Evolutionary conservation across 1,140 invertebrate genomes (phyloP).

Genomic region (Cheumatopsyche charites): DNA sequence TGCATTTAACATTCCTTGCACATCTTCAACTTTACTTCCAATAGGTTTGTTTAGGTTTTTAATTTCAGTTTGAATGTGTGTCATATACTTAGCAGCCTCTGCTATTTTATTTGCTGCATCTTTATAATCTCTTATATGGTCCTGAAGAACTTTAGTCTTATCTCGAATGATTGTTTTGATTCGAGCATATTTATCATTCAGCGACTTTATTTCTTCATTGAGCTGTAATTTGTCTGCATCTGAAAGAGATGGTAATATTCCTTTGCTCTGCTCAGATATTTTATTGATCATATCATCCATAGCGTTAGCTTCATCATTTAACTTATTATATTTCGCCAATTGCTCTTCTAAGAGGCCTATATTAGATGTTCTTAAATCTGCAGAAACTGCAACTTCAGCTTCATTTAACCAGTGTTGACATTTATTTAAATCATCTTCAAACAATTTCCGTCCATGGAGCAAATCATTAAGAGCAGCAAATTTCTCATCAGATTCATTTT

Average conservation of each 20-base stretch:
- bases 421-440: conserved; percentile 80
- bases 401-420: conserved; percentile 86
- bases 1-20: conserved; percentile 74
- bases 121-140: conserved; percentile 79
- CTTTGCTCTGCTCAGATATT: conserved; percentile 78
- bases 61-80: conserved; percentile 80
- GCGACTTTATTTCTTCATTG: conserved; percentile 75
- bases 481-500: conserved; percentile 75
- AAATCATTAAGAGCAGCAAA: conserved; percentile 74
- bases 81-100: conserved; percentile 79
- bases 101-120: conserved; percentile 77
- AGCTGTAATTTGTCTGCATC: conserved; percentile 83
- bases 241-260: conserved; percentile 78
- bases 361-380: conserved; percentile 77
- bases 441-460: conserved; percentile 74
- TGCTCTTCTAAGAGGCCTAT: conserved; percentile 85
- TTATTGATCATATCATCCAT: conserved; percentile 74
- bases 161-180: conserved; percentile 78
- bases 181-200: conserved; percentile 77
- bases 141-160: conserved; percentile 71
- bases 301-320: conserved; percentile 75
- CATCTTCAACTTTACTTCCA: conserved; percentile 83
- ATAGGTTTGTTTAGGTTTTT: conserved; percentile 84
- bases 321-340: conserved; percentile 79
- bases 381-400: conserved; percentile 82